Percentiles rank a stretch among this genome's conserved stretches.
Evolutionary conservation across 2,888 invertebrate species (phyloP).

Genomic region (Acleris literana): DNA sequence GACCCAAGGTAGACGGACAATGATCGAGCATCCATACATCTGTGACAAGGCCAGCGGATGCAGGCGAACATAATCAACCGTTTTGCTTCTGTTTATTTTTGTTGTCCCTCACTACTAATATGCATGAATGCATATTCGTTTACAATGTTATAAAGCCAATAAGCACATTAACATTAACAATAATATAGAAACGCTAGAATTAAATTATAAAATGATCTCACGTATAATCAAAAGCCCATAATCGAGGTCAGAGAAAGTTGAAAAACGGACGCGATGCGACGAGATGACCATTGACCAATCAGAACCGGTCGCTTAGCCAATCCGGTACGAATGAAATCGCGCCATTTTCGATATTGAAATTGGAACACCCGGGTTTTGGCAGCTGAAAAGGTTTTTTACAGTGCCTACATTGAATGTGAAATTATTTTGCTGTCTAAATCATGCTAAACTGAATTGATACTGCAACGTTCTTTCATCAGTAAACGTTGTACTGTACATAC

Average conservation of each 20-base stretch:
- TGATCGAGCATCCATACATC: conserved; percentile 13
- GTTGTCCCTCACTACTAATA: neutral
- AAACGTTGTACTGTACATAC: conserved; percentile 1
- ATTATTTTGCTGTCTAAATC: conserved; percentile 14
- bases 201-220: conserved; percentile 27
- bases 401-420: conserved; percentile 10
- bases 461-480: conserved; percentile 13
- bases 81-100: neutral
- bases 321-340: conserved; percentile 39
- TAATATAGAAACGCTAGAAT: neutral
- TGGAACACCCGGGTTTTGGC: conserved; percentile 39
- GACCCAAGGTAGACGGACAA: conserved; percentile 20
- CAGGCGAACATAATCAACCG: conserved; percentile 11
- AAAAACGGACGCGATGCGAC: conserved; percentile 63
- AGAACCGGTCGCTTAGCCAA: conserved; percentile 61
- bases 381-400: conserved; percentile 32
- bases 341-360: conserved; percentile 42
- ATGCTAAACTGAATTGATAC: conserved; percentile 20
- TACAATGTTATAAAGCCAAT: conserved; percentile 1
- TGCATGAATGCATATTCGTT: neutral
- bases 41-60: conserved; percentile 30
- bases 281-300: conserved; percentile 67
- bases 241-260: conserved; percentile 80
- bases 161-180: neutral
- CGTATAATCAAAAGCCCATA: conserved; percentile 51